Percentiles rank a stretch among this genome's conserved stretches.
Conservation (phyloP, 2,113 vertebrate genomes). For the Gymnobelideus leadbeateri region DNA sequence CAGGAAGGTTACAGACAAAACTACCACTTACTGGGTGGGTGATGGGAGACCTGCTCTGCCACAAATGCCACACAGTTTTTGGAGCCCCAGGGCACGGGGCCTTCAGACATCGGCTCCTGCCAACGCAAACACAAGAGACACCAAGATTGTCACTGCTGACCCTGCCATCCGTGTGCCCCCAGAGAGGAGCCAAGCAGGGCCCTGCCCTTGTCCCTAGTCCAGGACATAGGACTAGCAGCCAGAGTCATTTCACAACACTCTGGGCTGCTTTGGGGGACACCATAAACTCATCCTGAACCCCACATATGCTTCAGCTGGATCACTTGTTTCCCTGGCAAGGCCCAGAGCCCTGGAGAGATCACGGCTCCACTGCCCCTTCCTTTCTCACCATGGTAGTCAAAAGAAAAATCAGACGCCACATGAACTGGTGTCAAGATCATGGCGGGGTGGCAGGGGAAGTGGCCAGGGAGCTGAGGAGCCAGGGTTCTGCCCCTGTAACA, state of each 20-base stretch:
- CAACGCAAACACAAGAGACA: constrained; percentile 41
- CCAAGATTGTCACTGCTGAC: not conserved
- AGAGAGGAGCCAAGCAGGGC: no score
- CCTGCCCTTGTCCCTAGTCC: no score
- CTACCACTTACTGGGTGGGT: constrained; percentile 95
- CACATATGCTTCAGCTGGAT: not conserved
- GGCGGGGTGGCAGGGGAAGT: no score
- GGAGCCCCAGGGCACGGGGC: constrained; percentile 94
- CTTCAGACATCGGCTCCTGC: constrained; percentile 94
- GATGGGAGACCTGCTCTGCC: constrained; percentile 99
- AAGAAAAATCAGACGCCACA: no score
- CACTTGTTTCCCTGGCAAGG: not conserved
- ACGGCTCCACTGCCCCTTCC: not conserved
- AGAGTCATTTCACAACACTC: no score
- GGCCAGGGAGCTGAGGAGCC: no score
- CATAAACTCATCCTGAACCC: not conserved
- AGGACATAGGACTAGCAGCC: no score
- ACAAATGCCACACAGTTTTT: constrained; percentile 94
- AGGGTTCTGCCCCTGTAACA: constrained; percentile 86
- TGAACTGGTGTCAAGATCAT: no score
- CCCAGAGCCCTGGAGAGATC: constrained; percentile 3
- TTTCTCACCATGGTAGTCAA: not conserved
- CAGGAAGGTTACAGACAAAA: not conserved
- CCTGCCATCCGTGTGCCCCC: not conserved
- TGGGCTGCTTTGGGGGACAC: not conserved